phyloP scores from a whole-genome alignment of 2,113 vertebrate species.

The Hyla sarda region DNA sequence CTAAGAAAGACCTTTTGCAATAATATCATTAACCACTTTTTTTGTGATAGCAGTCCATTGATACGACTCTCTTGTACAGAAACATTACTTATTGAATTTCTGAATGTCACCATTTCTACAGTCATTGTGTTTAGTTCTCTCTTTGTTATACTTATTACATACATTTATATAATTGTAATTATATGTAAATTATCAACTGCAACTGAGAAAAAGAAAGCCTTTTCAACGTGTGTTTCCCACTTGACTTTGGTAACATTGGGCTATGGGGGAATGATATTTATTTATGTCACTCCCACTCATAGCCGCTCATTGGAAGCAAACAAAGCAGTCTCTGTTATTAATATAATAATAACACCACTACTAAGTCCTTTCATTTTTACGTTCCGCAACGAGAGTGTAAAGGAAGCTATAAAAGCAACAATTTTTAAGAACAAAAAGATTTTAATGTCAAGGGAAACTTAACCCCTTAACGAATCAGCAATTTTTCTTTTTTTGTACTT shows the following conservation, averaged over 20 bases:
- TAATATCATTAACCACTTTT: background rate
- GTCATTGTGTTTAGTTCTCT: too few relatives aligned
- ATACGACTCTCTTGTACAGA: too few relatives aligned
- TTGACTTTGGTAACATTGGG: background rate
- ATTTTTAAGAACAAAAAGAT: background rate
- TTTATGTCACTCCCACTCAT: background rate
- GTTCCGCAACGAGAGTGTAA: background rate
- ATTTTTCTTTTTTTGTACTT: too few relatives aligned
- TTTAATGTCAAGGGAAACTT: too few relatives aligned
- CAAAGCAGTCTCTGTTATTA: background rate
- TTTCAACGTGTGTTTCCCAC: too few relatives aligned
- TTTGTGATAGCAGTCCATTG: background rate
- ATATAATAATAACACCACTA: background rate
- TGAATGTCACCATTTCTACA: too few relatives aligned
- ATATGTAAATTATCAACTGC: too few relatives aligned
- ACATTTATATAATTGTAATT: too few relatives aligned
- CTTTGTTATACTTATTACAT: too few relatives aligned
- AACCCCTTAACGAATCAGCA: too few relatives aligned
- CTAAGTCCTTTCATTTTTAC: constrained; percentile 1
- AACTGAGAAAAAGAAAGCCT: too few relatives aligned
- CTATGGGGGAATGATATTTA: constrained; percentile 3
- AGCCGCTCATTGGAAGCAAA: background rate
- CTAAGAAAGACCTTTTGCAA: background rate
- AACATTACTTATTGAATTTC: too few relatives aligned
- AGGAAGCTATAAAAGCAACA: background rate